phyloP scores from a whole-genome alignment of 2,113 vertebrate genomes.

The Callorhinus ursinus region DNA sequence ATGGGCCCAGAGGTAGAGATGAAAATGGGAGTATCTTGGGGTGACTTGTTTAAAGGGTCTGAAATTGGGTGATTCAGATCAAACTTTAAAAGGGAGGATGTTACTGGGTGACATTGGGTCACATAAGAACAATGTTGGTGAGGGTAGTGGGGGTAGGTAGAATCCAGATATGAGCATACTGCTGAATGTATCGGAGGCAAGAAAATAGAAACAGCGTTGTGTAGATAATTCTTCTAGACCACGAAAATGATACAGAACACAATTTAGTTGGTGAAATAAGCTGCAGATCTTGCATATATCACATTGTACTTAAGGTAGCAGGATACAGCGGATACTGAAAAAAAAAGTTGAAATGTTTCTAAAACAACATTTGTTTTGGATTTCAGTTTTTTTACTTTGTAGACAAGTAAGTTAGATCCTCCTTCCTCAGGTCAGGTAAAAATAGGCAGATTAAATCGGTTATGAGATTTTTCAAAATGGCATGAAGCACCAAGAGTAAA shows the following conservation, averaged over 20 bases:
- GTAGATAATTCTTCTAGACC: not conserved
- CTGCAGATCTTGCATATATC: not conserved
- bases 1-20: not conserved
- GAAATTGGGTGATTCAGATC: not conserved
- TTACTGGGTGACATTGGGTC: not conserved
- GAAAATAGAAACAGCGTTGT: not conserved
- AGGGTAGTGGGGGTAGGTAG: not conserved
- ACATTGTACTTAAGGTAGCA: not conserved
- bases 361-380: not conserved
- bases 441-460: not conserved
- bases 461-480: not conserved
- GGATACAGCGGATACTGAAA: constrained; percentile 16
- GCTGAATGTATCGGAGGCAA: not conserved
- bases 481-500: not conserved
- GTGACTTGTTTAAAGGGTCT: not conserved
- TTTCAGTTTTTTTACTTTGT: not conserved
- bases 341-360: not conserved
- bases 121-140: not conserved
- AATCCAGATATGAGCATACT: not conserved
- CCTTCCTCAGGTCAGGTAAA: not conserved
- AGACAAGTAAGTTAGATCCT: not conserved
- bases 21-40: not conserved
- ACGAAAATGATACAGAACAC: not conserved
- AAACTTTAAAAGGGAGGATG: not conserved
- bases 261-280: not conserved